Percentiles rank a stretch among this genome's conserved stretches.
Evolutionary conservation across 2,888 invertebrate genomes (phyloP).

Genomic region (Drosophila anomelani): DNA sequence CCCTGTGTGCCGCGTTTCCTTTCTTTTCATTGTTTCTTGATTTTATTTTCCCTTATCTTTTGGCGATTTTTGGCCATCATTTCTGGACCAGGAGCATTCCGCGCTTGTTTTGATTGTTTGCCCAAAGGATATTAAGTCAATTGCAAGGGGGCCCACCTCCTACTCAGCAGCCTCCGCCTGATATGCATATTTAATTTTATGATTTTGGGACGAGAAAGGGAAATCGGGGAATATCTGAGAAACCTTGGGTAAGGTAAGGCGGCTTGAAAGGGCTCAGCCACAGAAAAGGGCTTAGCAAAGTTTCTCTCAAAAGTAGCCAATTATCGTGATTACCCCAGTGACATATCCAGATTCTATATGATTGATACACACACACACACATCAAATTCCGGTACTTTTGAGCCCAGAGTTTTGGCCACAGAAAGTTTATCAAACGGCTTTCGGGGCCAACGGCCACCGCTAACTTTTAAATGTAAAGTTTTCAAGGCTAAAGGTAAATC

Average conservation of each 20-base stretch:
- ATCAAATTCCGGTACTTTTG: background rate
- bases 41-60: constrained; percentile 11
- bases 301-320: constrained; percentile 24
- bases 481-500: background rate
- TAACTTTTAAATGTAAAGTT: constrained; percentile 7
- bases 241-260: background rate
- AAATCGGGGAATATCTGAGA: background rate
- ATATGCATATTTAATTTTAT: constrained; percentile 76
- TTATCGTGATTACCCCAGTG: constrained; percentile 35
- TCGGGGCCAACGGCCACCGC: constrained; percentile 20
- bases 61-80: constrained; percentile 5
- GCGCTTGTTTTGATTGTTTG: constrained; percentile 72
- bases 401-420: constrained; percentile 16
- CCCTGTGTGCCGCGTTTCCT: constrained; percentile 18
- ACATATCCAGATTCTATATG: constrained; percentile 25
- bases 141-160: constrained; percentile 47
- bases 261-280: background rate
- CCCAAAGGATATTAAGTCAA: constrained; percentile 78
- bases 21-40: constrained; percentile 4
- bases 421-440: constrained; percentile 41
- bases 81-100: constrained; percentile 34
- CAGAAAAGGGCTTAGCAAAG: background rate
- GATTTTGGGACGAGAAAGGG: constrained; percentile 25
- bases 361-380: constrained; percentile 26
- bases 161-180: constrained; percentile 39